These are phyloP conservation scores for Meandrusa payeni DNA, from an alignment of 2,888 invertebrate species.

Conservation along the genomic window DNA sequence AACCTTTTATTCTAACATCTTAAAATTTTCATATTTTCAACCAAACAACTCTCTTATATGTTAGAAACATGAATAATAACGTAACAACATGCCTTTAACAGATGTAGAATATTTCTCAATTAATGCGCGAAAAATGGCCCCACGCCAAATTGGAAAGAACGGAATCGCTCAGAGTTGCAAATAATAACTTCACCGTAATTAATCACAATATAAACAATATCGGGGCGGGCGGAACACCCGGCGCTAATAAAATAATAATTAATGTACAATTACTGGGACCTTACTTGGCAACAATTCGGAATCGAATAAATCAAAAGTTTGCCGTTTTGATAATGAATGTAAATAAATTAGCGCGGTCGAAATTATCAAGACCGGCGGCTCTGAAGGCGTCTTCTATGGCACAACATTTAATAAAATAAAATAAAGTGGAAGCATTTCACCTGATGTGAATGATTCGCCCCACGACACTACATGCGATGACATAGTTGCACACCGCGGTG, in stretches of 20 bases:
- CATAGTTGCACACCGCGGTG: no score
- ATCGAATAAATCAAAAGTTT: conserved; percentile 22
- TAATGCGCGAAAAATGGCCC: conserved; percentile 12
- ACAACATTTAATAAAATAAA: no score
- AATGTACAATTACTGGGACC: conserved; percentile 23
- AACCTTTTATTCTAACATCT: no score
- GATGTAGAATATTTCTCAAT: conserved; percentile 13
- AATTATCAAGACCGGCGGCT: conserved; percentile 1
- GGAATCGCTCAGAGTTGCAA: conserved; percentile 10
- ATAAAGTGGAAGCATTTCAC: no score
- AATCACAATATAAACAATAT: conserved; percentile 24
- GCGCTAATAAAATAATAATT: conserved; percentile 24
- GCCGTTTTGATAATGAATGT: conserved; percentile 8
- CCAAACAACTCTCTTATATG: no score
- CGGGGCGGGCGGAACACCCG: conserved; percentile 4
- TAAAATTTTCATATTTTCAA: no score
- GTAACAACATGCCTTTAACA: no score
- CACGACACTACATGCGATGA: no score
- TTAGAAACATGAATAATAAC: no score
- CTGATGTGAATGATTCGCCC: no score
- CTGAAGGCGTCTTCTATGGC: background rate
- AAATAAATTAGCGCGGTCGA: conserved; percentile 1
- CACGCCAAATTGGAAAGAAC: conserved; percentile 24
- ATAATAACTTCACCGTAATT: conserved; percentile 21
- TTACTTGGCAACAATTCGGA: conserved; percentile 21